Conservation (phyloP, 2,888 invertebrate genomes). For the Netelia melanura region DNA sequence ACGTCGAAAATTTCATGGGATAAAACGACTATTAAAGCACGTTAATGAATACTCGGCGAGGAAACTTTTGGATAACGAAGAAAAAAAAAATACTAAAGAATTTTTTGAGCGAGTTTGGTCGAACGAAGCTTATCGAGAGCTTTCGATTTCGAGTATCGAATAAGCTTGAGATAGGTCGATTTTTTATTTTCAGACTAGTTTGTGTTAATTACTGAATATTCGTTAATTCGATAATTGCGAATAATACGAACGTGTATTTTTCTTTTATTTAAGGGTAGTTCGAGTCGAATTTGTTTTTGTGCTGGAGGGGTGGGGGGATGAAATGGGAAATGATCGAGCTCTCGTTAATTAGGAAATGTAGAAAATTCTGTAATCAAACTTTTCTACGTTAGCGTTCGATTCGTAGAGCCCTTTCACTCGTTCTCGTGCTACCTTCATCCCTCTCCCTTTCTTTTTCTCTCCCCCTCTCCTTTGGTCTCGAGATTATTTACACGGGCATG, state of each 20-base stretch:
- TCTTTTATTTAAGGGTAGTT: neutral
- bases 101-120: no score
- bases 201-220: neutral
- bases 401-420: neutral
- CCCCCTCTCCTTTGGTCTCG: neutral
- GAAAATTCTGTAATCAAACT: neutral
- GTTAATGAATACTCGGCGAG: no score
- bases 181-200: neutral
- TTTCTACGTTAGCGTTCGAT: neutral
- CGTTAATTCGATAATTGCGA: neutral
- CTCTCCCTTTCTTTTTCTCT: constrained; percentile 8
- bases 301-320: neutral
- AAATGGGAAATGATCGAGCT: neutral
- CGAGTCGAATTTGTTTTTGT: neutral
- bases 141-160: neutral
- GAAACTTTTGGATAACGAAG: no score
- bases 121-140: no score
- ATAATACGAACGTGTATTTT: neutral
- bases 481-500: constrained; percentile 53
- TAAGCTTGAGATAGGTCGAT: neutral
- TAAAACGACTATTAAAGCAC: neutral
- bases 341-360: constrained; percentile 11
- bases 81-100: no score
- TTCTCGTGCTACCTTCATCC: neutral
- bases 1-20: neutral